A percentile compares a stretch with the other conserved stretches of the same genome.
Evolutionary conservation across 2,888 invertebrate genomes (phyloP).

Genomic region (Mycalesis mineus): DNA sequence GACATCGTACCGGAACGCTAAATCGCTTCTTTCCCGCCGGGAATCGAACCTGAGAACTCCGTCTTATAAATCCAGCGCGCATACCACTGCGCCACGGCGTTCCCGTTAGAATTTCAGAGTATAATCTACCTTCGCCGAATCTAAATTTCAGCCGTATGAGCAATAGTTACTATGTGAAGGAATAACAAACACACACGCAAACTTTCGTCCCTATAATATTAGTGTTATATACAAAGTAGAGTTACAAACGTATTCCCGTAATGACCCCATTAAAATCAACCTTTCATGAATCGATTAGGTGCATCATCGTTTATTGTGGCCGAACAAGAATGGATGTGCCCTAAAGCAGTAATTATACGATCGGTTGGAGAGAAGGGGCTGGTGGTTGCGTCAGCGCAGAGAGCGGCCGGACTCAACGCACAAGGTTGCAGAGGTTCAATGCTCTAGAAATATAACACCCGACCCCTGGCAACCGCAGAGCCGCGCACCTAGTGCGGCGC

Average conservation of each 20-base stretch:
- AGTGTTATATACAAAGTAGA: too few species aligned
- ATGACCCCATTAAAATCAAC: constrained; percentile 63
- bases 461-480: constrained; percentile 62
- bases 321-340: constrained; percentile 67
- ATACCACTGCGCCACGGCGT: too few species aligned
- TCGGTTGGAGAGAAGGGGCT: constrained; percentile 69
- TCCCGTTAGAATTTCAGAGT: too few species aligned
- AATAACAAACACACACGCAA: too few species aligned
- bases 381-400: constrained; percentile 72
- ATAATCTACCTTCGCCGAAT: too few species aligned
- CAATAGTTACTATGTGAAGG: too few species aligned
- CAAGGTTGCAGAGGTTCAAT: constrained; percentile 78
- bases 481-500: constrained; percentile 29
- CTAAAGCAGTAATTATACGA: constrained; percentile 73
- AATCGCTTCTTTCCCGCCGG: too few species aligned
- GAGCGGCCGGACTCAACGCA: constrained; percentile 74
- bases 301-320: constrained; percentile 54
- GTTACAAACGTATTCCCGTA: constrained; percentile 44
- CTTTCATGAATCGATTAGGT: constrained; percentile 65
- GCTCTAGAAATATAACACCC: constrained; percentile 76
- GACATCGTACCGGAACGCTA: too few species aligned
- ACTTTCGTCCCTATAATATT: too few species aligned
- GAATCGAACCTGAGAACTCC: too few species aligned
- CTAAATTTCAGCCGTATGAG: too few species aligned
- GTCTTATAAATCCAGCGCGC: too few species aligned